Percentiles rank a stretch among this genome's conserved stretches.
These are phyloP conservation scores for Zophobas atratus DNA, from an alignment of 1,140 invertebrate genomes.

Conservation along the genomic window DNA sequence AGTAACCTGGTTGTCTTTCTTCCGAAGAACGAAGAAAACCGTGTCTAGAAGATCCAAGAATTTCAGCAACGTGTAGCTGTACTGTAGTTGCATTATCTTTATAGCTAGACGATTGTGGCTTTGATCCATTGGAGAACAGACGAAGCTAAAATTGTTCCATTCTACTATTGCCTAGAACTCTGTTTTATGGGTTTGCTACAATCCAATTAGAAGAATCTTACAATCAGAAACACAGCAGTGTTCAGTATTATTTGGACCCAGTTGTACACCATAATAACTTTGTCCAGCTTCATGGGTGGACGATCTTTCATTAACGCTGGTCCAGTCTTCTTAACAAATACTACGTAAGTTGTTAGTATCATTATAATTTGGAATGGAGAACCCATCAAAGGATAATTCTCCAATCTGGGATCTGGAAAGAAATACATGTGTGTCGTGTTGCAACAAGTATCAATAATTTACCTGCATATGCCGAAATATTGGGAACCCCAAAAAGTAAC, in stretches of 20 bases:
- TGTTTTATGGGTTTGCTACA: not conserved
- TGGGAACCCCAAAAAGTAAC: not conserved
- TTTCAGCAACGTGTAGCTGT: constrained; percentile 15
- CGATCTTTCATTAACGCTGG: constrained; percentile 83
- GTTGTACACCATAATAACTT: constrained; percentile 83
- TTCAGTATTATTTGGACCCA: constrained; percentile 79
- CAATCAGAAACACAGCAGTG: constrained; percentile 75
- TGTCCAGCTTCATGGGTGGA: constrained; percentile 80
- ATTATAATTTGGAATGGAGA: constrained; percentile 72
- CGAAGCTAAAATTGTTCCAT: not conserved
- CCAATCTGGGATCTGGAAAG: constrained; percentile 74
- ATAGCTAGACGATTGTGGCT: not conserved
- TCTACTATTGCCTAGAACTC: not conserved
- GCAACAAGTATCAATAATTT: not conserved
- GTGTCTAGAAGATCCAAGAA: constrained; percentile 30
- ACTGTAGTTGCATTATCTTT: not conserved
- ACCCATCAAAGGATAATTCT: constrained; percentile 75
- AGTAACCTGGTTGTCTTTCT: constrained; percentile 88
- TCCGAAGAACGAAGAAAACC: constrained; percentile 89
- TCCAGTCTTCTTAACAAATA: constrained; percentile 78
- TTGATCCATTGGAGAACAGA: constrained; percentile 25
- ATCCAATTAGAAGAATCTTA: constrained; percentile 66
- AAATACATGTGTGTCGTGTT: no score
- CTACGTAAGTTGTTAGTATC: constrained; percentile 78
- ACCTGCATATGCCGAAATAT: not conserved